Base-by-base conservation (phyloP, 2,888 invertebrate genomes). In the Lochmaea capreae region DNA sequence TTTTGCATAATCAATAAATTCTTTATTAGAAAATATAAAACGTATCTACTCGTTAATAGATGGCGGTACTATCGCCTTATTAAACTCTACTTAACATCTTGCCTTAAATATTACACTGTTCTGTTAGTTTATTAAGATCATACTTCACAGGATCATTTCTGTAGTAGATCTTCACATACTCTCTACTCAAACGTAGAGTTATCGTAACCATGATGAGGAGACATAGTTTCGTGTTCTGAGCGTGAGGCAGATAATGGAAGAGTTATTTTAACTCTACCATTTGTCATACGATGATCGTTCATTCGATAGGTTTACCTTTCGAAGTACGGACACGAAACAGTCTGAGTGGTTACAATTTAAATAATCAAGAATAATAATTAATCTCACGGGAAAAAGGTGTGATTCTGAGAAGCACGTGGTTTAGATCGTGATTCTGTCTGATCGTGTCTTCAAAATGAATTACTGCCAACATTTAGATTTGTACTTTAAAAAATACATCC, bases 111-210 rank as follows among this genome's bases (percentile, higher is more conserved):
- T 1, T 6, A 9, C 12, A 5, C 2, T 5, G n/a, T 4, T 3
- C 9, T 5, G 0, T 0, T 0, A 0, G 0, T 0, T 3, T 11
- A 8, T 16, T 77, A 85, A 85, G 85, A 85, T 85, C 84, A 85
- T 85, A 85, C 90, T 91, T 90, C 89, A 89, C 90, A 90, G 91
- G 91, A 90, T 91, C 90, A 90, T 90, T 91, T 91, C 90, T 91
- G 90, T 90, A 91, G 91, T 90, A 88, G 87, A 89, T 90, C 89
- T 90, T 89, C 89, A 84, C 86, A 87, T 85, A 85, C 88, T 89
- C 88, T 89, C 85, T 86, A 87, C 85, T 87, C 86, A 87, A 88
- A 82, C 78, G 82, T 86, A 85, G 89, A 89, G 88, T 87, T 79
- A 81, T 84, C 83, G 84, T 85, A 89, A 84, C 91, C 89, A 89